Percentiles rank a stretch among this genome's conserved stretches.
phyloP scores from a whole-genome alignment of 1,140 invertebrate species.

The Drosophila parabipectinata region DNA sequence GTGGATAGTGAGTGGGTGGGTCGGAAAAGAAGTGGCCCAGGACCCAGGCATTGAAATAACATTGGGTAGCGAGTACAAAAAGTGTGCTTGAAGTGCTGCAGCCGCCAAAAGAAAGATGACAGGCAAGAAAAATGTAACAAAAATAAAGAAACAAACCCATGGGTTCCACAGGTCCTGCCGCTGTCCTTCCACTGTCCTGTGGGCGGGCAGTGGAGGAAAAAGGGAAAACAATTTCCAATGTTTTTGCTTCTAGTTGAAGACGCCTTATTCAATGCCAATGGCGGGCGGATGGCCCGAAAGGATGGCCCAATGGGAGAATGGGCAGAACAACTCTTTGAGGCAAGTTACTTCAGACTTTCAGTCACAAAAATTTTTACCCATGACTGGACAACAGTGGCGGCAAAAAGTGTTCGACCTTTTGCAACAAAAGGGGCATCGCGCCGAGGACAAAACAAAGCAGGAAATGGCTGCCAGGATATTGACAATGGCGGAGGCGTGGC shows the following conservation, averaged over 20 bases:
- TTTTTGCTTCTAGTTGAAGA: conserved; percentile 75
- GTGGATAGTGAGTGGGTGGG: neutral
- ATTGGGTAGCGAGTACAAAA: conserved; percentile 36
- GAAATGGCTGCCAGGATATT: conserved; percentile 77
- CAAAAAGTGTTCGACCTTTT: conserved; percentile 64
- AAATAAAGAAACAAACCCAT: conserved; percentile 45
- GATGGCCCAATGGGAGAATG: neutral
- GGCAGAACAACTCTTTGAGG: conserved; percentile 53
- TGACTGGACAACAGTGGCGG: conserved; percentile 65
- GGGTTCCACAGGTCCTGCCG: conserved; percentile 25
- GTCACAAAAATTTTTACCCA: conserved; percentile 66
- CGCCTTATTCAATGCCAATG: conserved; percentile 75
- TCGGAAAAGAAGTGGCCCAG: conserved; percentile 30
- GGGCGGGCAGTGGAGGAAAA: conserved; percentile 5
- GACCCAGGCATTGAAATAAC: conserved; percentile 53
- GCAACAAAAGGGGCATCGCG: conserved; percentile 24
- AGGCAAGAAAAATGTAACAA: conserved; percentile 63
- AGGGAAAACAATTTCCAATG: conserved; percentile 81
- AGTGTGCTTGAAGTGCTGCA: conserved; percentile 66
- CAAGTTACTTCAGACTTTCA: conserved; percentile 56
- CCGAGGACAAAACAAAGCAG: conserved; percentile 56
- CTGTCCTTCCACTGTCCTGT: neutral
- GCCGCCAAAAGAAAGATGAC: conserved; percentile 52
- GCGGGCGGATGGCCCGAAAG: neutral
- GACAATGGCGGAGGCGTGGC: conserved; percentile 42